Base-by-base conservation (phyloP, 2,888 invertebrate species). In the Idaea straminata region DNA sequence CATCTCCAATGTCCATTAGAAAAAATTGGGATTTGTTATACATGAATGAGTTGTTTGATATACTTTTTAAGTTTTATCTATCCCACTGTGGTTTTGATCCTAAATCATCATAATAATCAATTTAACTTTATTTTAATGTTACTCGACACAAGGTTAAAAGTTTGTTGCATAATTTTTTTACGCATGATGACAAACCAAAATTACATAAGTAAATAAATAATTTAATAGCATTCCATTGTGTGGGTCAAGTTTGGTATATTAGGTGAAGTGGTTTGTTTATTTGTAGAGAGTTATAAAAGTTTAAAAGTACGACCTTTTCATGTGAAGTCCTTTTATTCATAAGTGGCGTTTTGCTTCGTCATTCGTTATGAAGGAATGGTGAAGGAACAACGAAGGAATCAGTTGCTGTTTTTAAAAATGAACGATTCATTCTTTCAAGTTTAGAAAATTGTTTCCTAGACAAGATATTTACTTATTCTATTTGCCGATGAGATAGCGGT, bases 81-180 rank as follows among this genome's bases (percentile, higher is more conserved):
- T 13, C 47, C 10, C 10, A 47, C 10, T 6, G 10, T 47, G 0
- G 2, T 47, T 47, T 13, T 10, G 13, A 13, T 35, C 59, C 59
- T 66, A 69, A 68, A 68, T 63, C 68, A 71, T 68, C 58, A 65
- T 25, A 25, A 67, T 75, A 62, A 74, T 77, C 72, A 67, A 71
- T 73, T 69, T 62, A 61, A 72, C 63, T 72, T 68, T 66, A 47
- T 6, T 47, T 25, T 47, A 70, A 74, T 72, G 66, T 65, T 73
- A 79, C 81, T 72, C 77, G 71, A 77, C 77, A 81, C 85, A 85
- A 84, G 85, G 85, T 83, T 81, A 78, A 25, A 25, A 25, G 16
- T 64, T 70, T 7, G 47, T 47, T 79, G 74, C 72, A 73, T 81
- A 80, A 82, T 69, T 75, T 74, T 73, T 77, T 68, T 72, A 74